A percentile compares a stretch with the other conserved stretches of the same genome.
These are phyloP conservation scores for Leptinotarsa texana DNA, from an alignment of 1,140 invertebrate species.

Conservation along the genomic window DNA sequence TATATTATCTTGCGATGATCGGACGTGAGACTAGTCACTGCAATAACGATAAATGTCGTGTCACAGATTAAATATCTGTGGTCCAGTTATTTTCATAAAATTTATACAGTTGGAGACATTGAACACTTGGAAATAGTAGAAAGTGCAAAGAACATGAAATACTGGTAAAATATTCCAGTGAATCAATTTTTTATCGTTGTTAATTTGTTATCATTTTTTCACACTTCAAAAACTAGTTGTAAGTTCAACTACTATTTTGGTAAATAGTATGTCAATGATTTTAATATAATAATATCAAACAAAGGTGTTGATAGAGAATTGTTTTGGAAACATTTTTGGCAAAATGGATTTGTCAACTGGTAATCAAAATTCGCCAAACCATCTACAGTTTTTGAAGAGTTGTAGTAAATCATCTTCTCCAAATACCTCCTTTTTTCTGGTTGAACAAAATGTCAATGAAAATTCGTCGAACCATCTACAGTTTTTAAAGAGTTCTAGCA, in stretches of 20 bases:
- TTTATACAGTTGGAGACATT: too few species aligned
- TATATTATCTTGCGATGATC: too few species aligned
- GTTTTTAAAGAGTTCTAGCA: constrained; percentile 12
- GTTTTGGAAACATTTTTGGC: constrained; percentile 23
- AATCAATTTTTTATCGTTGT: background rate
- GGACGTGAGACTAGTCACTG: too few species aligned
- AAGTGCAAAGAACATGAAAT: background rate
- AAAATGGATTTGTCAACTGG: constrained; percentile 46
- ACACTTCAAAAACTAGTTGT: too few species aligned
- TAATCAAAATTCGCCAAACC: constrained; percentile 31
- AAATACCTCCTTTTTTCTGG: background rate
- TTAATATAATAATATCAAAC: constrained; percentile 11
- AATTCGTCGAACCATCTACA: constrained; percentile 25
- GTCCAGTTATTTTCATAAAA: too few species aligned
- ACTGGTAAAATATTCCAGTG: background rate
- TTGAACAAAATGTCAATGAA: constrained; percentile 35
- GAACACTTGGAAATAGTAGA: background rate
- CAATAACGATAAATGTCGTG: too few species aligned
- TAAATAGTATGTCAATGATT: too few species aligned
- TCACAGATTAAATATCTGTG: too few species aligned
- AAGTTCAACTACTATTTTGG: too few species aligned
- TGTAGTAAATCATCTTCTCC: constrained; percentile 8
- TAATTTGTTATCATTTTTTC: background rate
- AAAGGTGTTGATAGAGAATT: constrained; percentile 28
- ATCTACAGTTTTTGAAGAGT: constrained; percentile 12